phyloP scores from a whole-genome alignment of 2,113 vertebrate genomes.

The Caretta caretta region DNA sequence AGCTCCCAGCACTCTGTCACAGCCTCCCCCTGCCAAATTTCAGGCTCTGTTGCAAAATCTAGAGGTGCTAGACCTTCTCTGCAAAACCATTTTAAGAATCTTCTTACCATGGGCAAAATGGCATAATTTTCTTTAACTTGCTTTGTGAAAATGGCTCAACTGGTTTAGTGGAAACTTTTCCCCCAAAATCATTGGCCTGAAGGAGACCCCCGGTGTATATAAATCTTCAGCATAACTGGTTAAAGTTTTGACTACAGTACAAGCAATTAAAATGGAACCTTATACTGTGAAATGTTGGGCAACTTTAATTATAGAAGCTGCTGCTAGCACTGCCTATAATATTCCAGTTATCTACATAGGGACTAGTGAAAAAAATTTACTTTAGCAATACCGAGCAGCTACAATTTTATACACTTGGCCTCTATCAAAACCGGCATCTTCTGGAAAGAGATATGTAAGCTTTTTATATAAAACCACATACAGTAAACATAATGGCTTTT shows the following conservation, averaged over 20 bases:
- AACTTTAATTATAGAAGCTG: neutral
- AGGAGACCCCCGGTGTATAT: neutral
- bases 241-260: neutral
- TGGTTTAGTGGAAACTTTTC: neutral
- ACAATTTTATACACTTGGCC: neutral
- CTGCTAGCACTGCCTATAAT: neutral
- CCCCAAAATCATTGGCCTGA: neutral
- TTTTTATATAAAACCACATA: neutral
- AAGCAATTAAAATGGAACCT: neutral
- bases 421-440: neutral
- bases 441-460: neutral
- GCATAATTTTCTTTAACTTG: neutral
- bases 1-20: neutral
- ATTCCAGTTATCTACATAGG: neutral
- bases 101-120: neutral
- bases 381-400: neutral
- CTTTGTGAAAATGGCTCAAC: neutral
- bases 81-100: neutral
- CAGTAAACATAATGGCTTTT: neutral
- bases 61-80: neutral
- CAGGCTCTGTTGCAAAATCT: neutral
- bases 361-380: neutral
- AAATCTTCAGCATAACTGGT: neutral
- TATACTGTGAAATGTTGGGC: neutral
- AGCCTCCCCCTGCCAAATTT: neutral